Conservation (phyloP, 1,140 invertebrate species). For the Oncopodura yosiiana region DNA sequence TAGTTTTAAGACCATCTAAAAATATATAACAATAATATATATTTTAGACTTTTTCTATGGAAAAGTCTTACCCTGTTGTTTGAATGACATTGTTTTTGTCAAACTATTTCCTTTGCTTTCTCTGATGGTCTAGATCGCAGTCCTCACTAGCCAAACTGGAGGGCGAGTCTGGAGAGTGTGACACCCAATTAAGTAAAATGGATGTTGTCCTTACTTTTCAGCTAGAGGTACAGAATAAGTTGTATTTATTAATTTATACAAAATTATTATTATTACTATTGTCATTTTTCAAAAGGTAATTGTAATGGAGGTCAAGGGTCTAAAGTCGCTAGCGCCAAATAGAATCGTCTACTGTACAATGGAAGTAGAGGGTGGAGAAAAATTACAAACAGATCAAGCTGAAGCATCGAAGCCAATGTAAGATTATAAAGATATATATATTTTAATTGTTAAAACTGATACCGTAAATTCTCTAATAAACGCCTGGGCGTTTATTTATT, state of each 20-base stretch:
- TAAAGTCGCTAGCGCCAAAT: constrained; percentile 92
- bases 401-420: constrained; percentile 97
- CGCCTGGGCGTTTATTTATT: too few relatives aligned
- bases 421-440: too few relatives aligned
- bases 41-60: background rate
- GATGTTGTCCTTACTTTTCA: constrained; percentile 95
- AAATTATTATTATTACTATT: constrained; percentile 7
- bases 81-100: constrained; percentile 33
- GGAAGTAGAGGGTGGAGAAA: constrained; percentile 97
- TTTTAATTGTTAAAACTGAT: too few relatives aligned
- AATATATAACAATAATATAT: background rate
- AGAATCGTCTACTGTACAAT: constrained; percentile 99
- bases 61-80: background rate
- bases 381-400: constrained; percentile 97
- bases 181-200: constrained; percentile 85
- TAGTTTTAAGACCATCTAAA: too few relatives aligned
- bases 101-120: constrained; percentile 28
- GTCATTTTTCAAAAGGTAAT: constrained; percentile 67
- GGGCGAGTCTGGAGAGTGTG: constrained; percentile 78
- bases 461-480: too few relatives aligned
- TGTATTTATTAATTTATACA: background rate
- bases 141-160: constrained; percentile 87
- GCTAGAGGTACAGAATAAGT: constrained; percentile 86
- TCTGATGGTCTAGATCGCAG: constrained; percentile 60
- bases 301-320: constrained; percentile 96